A percentile compares a stretch with the other conserved stretches of the same genome.
Evolutionary conservation across 2,888 invertebrate species (phyloP).

Genomic region (Monoplex corrugatus): DNA sequence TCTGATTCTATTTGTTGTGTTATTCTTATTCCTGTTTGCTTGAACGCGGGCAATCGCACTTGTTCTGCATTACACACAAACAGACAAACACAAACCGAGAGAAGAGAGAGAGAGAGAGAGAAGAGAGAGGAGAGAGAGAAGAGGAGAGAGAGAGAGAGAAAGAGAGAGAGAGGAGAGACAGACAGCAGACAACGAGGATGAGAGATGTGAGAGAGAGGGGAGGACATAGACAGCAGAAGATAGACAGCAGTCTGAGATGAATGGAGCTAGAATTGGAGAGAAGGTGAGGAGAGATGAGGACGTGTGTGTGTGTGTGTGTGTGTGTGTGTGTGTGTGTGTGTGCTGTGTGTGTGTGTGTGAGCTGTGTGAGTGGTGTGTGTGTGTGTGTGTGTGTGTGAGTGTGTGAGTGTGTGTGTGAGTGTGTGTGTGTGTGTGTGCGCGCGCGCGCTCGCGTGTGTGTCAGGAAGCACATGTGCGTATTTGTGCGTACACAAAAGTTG

Average conservation of each 20-base stretch:
- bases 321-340: background rate
- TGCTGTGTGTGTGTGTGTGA: background rate
- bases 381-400: background rate
- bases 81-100: background rate
- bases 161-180: background rate
- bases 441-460: background rate
- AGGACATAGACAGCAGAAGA: too few species aligned
- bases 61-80: background rate
- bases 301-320: background rate
- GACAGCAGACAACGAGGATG: background rate
- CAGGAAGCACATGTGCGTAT: background rate
- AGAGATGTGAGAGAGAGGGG: background rate
- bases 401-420: slow-evolving; percentile 30
- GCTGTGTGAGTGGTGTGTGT: background rate
- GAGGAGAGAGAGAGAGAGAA: background rate
- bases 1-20: too few species aligned
- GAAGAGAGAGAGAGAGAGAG: background rate
- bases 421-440: slow-evolving; percentile 34
- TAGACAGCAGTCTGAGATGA: too few species aligned
- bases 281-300: background rate
- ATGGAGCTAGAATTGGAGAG: too few species aligned
- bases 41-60: too few species aligned
- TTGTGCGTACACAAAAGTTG: background rate
- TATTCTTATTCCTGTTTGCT: too few species aligned
- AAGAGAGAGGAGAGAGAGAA: background rate